Evolutionary conservation across 2,888 invertebrate species (phyloP), one percentile per base, ranked within the genome.

Genomic region (Lycophotia porphyrea): DNA sequence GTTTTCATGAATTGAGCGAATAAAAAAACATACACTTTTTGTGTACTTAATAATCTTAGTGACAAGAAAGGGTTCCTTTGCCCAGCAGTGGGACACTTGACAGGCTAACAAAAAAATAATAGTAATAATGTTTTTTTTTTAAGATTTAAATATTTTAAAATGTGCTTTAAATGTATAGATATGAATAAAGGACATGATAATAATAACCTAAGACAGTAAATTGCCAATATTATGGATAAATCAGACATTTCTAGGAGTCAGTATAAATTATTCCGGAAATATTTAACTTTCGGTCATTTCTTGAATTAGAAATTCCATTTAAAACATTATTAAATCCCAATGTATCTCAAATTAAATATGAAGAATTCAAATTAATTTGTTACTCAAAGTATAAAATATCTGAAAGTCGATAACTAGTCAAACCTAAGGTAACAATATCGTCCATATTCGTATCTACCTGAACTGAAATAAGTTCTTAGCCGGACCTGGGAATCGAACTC

Each of bases 251-350:
- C n/a, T 5, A n/a, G n/a, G n/a, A n/a, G 13, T n/a, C n/a, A n/a
- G n/a, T 13, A 52, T 52, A 13, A 52, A 1, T 8, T 13, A 34
- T 21, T 52, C 11, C 11, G 4, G 5, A 55, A 73, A 74, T 63
- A 58, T 49, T 67, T 39, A 63, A 58, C 18, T 31, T 71, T 65
- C 42, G 1, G 15, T n/a, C 3, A 60, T 36, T 65, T 71, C 42
- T 5, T 18, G n/a, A 5, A 52, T 71, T 34, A 64, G 7, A 34
- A 36, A 27, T 65, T 61, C 11, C n/a, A 65, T 61, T 34, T 77
- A 31, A 47, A 77, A 47, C 55, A 11, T 52, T n/a, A 11, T 11
- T 11, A 52, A 52, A 13, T 52, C 13, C 0, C 13, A n/a, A n/a
- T 52, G 13, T 55, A 15, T 15, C 15, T 55, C 27, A 55, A 55